Conservation (phyloP, 92 coral and sea anemone species). For the Virgularia gustaviana region DNA sequence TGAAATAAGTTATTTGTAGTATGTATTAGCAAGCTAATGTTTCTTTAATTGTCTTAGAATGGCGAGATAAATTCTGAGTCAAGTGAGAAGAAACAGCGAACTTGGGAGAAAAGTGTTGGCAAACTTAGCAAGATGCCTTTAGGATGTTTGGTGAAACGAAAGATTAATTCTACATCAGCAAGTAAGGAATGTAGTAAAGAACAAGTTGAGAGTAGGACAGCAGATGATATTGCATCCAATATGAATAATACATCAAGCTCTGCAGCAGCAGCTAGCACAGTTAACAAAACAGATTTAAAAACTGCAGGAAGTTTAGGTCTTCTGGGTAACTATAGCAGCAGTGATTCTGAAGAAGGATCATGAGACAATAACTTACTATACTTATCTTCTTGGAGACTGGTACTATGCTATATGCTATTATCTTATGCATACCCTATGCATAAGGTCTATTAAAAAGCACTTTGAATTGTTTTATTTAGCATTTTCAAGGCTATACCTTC, state of each 20-base stretch:
- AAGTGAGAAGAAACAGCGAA: conserved; percentile 56
- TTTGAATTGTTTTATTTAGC: too few species aligned
- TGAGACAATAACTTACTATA: background rate
- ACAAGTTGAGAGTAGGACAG: background rate
- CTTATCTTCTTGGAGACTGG: background rate
- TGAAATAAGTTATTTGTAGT: background rate
- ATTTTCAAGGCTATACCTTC: too few species aligned
- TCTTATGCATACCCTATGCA: too few species aligned
- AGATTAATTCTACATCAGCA: conserved; percentile 36
- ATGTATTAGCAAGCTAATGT: background rate
- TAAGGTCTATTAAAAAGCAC: too few species aligned
- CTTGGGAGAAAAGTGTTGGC: conserved; percentile 68
- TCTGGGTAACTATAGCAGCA: conserved; percentile 76
- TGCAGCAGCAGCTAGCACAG: background rate
- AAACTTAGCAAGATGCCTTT: conserved; percentile 58
- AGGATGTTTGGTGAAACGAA: conserved; percentile 66
- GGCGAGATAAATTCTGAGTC: conserved; percentile 39
- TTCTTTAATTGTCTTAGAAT: background rate
- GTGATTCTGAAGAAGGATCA: conserved; percentile 44
- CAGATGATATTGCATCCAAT: background rate
- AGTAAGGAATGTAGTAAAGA: conserved; percentile 22
- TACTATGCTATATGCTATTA: too few species aligned
- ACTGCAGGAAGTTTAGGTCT: conserved; percentile 57
- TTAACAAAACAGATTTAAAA: background rate
- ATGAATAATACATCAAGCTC: background rate